phyloP scores from a whole-genome alignment of 2,113 vertebrate genomes.

The Hystrix cristata region DNA sequence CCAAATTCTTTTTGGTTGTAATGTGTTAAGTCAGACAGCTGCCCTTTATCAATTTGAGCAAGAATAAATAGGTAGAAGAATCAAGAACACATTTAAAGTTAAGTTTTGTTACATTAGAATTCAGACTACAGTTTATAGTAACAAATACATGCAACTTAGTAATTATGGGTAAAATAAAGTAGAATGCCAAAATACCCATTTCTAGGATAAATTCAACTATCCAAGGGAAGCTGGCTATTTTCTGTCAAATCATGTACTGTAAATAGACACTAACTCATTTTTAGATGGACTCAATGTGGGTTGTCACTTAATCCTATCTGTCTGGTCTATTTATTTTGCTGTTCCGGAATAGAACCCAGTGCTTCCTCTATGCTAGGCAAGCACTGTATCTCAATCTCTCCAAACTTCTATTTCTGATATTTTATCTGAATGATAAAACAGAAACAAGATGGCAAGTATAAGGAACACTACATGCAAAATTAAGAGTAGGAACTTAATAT shows the following conservation, averaged over 20 bases:
- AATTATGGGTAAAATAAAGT: background rate
- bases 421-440: background rate
- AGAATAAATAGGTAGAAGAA: background rate
- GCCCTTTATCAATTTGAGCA: background rate
- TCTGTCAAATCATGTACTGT: background rate
- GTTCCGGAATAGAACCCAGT: background rate
- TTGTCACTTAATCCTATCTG: background rate
- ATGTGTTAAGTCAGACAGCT: slow-evolving; percentile 45
- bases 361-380: background rate
- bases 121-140: background rate
- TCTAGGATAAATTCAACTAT: slow-evolving; percentile 25
- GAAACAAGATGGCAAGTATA: background rate
- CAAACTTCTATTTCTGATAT: background rate
- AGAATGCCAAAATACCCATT: background rate
- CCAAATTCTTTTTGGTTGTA: slow-evolving; percentile 33
- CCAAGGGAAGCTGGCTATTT: background rate
- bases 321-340: background rate
- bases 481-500: background rate
- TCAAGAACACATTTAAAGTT: slow-evolving; percentile 45
- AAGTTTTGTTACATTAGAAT: slow-evolving; percentile 47
- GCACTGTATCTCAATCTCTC: no score
- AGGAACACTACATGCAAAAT: background rate
- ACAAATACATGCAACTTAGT: background rate
- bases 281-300: background rate
- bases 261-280: background rate